Evolutionary conservation across 2,888 invertebrate species (phyloP).

Genomic region (Bellardia pandia): DNA sequence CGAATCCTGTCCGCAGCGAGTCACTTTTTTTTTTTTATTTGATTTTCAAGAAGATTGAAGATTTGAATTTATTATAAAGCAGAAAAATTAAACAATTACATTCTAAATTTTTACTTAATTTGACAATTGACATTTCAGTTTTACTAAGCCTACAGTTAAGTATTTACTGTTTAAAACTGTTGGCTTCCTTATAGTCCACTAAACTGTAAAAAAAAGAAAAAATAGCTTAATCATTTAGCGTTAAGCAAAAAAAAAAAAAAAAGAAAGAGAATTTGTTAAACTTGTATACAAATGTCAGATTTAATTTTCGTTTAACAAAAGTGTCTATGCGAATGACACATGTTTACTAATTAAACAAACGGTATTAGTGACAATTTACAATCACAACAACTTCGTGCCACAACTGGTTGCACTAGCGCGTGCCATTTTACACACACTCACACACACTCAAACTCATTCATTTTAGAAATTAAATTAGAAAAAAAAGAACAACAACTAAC

Average conservation of each 20-base stretch:
- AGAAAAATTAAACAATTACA: too few species aligned
- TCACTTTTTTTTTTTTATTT: constrained; percentile 9
- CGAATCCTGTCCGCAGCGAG: constrained; percentile 93
- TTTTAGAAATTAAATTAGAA: constrained; percentile 50
- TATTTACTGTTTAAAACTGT: not conserved
- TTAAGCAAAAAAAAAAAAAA: not conserved
- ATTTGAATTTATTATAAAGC: too few species aligned
- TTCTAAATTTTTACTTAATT: too few species aligned
- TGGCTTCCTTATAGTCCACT: not conserved
- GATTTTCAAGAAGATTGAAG: not conserved
- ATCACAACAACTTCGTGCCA: constrained; percentile 69
- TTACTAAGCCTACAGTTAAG: not conserved
- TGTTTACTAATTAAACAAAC: constrained; percentile 75
- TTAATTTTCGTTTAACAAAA: constrained; percentile 68
- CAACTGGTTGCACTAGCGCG: constrained; percentile 66
- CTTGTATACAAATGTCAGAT: constrained; percentile 68
- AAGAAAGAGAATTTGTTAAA: constrained; percentile 49
- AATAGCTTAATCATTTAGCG: constrained; percentile 47
- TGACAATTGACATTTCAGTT: not conserved
- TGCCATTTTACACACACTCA: constrained; percentile 67
- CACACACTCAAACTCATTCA: not conserved
- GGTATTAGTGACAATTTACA: constrained; percentile 75
- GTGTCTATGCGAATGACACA: constrained; percentile 73
- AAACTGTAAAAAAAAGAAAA: not conserved
- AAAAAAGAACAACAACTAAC: constrained; percentile 21